Percentiles rank a stretch among this genome's conserved stretches.
Evolutionary conservation across 1,140 invertebrate species (phyloP).

Genomic region (Solenopsis invicta): DNA sequence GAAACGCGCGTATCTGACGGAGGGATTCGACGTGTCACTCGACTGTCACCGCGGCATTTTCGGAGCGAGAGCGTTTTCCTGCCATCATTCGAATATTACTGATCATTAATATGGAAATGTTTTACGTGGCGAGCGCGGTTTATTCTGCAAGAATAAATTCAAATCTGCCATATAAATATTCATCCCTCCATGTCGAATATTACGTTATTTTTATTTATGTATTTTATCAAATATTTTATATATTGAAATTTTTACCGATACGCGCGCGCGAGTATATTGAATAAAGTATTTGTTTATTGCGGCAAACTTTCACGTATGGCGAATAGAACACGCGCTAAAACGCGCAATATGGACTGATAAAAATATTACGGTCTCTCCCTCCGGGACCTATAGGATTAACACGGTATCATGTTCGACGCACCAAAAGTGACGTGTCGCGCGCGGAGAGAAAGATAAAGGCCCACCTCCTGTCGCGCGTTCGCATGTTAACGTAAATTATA

Average conservation of each 20-base stretch:
- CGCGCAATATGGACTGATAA: slow-evolving; percentile 30
- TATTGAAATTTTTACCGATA: slow-evolving; percentile 55
- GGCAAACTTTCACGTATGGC: neutral
- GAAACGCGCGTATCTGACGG: slow-evolving; percentile 8
- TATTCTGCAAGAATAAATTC: slow-evolving; percentile 53
- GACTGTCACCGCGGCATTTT: neutral
- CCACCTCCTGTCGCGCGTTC: slow-evolving; percentile 33
- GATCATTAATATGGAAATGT: slow-evolving; percentile 55
- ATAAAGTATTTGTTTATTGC: slow-evolving; percentile 54
- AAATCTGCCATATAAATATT: slow-evolving; percentile 47
- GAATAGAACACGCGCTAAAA: slow-evolving; percentile 18
- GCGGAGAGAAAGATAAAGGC: slow-evolving; percentile 34
- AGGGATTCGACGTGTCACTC: slow-evolving; percentile 1
- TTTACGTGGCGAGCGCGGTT: slow-evolving; percentile 28
- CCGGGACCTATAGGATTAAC: slow-evolving; percentile 26
- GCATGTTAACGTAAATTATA: slow-evolving; percentile 77
- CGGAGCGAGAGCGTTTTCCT: too few relatives aligned
- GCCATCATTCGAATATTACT: slow-evolving; percentile 25
- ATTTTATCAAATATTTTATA: slow-evolving; percentile 56
- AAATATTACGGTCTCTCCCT: slow-evolving; percentile 26
- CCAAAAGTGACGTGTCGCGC: slow-evolving; percentile 36
- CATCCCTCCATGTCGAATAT: slow-evolving; percentile 45
- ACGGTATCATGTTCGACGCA: slow-evolving; percentile 9
- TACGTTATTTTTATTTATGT: slow-evolving; percentile 45
- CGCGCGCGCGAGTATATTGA: slow-evolving; percentile 15